phyloP scores from a whole-genome alignment of 2,888 invertebrate species.

The Synanthedon tipuliformis region DNA sequence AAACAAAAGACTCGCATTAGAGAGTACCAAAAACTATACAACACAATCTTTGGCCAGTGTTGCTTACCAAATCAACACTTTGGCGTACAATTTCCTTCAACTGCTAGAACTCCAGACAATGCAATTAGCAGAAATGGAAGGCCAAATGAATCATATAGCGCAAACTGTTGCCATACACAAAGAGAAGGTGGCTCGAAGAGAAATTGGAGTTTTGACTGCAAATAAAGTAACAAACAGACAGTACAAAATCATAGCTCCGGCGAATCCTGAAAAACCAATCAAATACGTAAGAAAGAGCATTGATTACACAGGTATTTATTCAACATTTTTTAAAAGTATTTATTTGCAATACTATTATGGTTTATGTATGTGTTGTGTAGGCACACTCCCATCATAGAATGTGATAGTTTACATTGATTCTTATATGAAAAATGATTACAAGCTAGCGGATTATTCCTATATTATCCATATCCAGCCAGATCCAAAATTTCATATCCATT shows the following conservation, averaged over 20 bases:
- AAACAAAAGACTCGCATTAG: slow-evolving; percentile 94
- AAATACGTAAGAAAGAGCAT: slow-evolving; percentile 97
- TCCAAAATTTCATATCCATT: too few species aligned
- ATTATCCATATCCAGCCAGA: too few species aligned
- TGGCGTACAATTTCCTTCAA: slow-evolving; percentile 96
- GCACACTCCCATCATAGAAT: too few species aligned
- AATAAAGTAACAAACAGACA: slow-evolving; percentile 94
- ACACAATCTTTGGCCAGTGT: slow-evolving; percentile 98
- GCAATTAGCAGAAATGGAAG: slow-evolving; percentile 96
- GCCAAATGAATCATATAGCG: slow-evolving; percentile 97
- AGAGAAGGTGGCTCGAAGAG: slow-evolving; percentile 97
- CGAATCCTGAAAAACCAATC: slow-evolving; percentile 95
- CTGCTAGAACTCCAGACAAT: slow-evolving; percentile 93
- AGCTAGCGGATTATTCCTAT: too few species aligned
- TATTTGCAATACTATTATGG: too few species aligned
- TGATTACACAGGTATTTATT: slow-evolving; percentile 82
- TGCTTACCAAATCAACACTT: slow-evolving; percentile 98
- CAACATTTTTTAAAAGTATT: too few species aligned
- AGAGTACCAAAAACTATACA: slow-evolving; percentile 98
- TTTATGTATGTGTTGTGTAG: slow-evolving; percentile 6
- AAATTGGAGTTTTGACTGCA: slow-evolving; percentile 96
- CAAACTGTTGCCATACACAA: slow-evolving; percentile 99
- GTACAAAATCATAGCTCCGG: slow-evolving; percentile 95
- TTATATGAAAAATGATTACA: too few species aligned
- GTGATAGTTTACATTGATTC: neutral